Base-by-base conservation (phyloP, 2,888 invertebrate genomes). In the Drosophila monieri region DNA sequence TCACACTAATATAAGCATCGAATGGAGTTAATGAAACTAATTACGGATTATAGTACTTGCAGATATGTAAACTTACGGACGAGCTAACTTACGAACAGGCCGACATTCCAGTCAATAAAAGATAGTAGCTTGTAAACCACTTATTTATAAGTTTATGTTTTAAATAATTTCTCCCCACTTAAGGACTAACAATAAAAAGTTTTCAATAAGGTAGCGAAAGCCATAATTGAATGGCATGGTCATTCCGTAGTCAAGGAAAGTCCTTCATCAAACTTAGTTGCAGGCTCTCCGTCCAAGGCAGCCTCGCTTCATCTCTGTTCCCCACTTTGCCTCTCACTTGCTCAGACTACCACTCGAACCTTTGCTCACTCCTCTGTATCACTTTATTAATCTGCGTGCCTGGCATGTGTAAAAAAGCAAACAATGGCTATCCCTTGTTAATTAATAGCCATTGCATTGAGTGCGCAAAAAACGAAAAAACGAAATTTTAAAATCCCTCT, bases 401-500 rank as follows among this genome's bases (percentile, higher is more conserved):
- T 43, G 49, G 41, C 46, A 39, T 54, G 53, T 54, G 59, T 52
- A 69, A 60, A 64, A 69, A 74, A 53, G 51, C 37, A 73, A 67
- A 67, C 61, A 73, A 66, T 67, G 62, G 60, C 66, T 54, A 62
- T 48, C 62, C 47, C 66, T 25, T 71, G 68, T 85, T 79, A 81
- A 80, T 85, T 78, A 78, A 80, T 81, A 71, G 77, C 61, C 71
- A 62, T 74, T 70, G 76, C 78, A 68, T 65, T 55, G 61, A 54
- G 65, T 52, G 41, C 12, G 70, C 41, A 52, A 59, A 68, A n/a
- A 35, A n/a, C 35, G 35, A 2, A 35, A 35, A 6, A 35, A 6
- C 35, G 35, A 54, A 27, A 18, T 30, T 69, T 69, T 66, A 54
- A 71, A 71, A 71, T 51, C 62, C 54, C 69, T 54, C 51, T 69